These are phyloP conservation scores for Psettodes erumei DNA, from an alignment of 2,113 vertebrate species.

Conservation along the genomic window DNA sequence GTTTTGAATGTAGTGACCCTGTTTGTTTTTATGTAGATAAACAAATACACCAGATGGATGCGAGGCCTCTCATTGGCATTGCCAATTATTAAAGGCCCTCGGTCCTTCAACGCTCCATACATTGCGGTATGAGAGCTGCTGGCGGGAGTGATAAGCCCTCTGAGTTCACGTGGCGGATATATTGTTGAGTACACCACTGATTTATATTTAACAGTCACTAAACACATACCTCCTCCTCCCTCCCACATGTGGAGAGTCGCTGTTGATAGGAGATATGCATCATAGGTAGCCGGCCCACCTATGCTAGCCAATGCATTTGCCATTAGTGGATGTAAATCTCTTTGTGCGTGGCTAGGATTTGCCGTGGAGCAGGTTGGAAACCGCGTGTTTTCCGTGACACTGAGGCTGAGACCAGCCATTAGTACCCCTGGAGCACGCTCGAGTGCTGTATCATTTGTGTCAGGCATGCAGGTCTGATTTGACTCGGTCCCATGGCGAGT, in stretches of 20 bases:
- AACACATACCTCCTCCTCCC: conserved; percentile 42
- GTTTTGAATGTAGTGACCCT: conserved; percentile 64
- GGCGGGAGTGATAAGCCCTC: conserved; percentile 20
- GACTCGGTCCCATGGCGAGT: conserved; percentile 56
- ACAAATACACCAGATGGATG: conserved; percentile 52
- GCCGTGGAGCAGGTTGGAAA: conserved; percentile 55
- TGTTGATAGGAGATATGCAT: conserved; percentile 51
- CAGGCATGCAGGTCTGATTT: conserved; percentile 68
- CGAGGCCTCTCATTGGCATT: conserved; percentile 17
- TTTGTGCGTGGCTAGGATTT: conserved; percentile 51
- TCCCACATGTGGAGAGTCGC: conserved; percentile 43
- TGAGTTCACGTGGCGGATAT: conserved; percentile 39
- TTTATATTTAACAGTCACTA: conserved; percentile 60
- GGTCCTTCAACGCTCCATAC: conserved; percentile 38
- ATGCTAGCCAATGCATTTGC: conserved; percentile 54
- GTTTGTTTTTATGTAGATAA: conserved; percentile 69
- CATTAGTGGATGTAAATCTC: conserved; percentile 63
- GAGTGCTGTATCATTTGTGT: conserved; percentile 70
- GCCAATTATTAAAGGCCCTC: conserved; percentile 47
- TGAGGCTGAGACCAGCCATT: conserved; percentile 67
- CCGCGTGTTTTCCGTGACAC: conserved; percentile 71
- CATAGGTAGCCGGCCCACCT: conserved; percentile 40
- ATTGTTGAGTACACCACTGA: conserved; percentile 35
- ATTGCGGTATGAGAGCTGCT: conserved; percentile 27
- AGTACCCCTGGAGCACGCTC: conserved; percentile 66